phyloP scores from a whole-genome alignment of 2,797 vertebrate genomes.

The Cryptoblepharus egeriae region DNA sequence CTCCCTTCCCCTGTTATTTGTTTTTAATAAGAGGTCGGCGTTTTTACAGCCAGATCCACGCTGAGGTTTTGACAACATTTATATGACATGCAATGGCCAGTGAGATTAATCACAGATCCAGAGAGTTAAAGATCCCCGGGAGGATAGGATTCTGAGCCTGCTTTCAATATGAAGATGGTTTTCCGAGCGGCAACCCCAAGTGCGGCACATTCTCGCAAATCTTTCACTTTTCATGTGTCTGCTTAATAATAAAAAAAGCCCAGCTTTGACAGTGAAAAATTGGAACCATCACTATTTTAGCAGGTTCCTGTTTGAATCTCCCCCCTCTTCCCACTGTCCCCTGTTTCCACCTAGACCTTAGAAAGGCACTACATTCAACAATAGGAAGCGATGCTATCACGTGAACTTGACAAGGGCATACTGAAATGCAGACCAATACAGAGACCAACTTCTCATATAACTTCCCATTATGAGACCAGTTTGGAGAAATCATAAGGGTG shows the following conservation, averaged over 20 bases:
- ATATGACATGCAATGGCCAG: constrained; percentile 28
- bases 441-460: constrained; percentile 24
- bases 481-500: no score
- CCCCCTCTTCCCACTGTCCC: not conserved
- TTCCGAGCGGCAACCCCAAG: constrained; percentile 41
- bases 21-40: constrained; percentile 43
- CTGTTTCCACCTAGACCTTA: constrained; percentile 41
- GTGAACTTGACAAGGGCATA: constrained; percentile 50
- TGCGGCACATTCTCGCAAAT: constrained; percentile 45
- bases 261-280: constrained; percentile 65
- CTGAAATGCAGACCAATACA: constrained; percentile 26
- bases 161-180: constrained; percentile 34
- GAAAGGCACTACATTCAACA: not conserved
- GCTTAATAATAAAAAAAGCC: constrained; percentile 39
- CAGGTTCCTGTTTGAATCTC: constrained; percentile 23
- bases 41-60: constrained; percentile 48
- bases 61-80: constrained; percentile 52
- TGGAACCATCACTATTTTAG: constrained; percentile 40
- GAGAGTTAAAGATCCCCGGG: constrained; percentile 42
- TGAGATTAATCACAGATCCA: constrained; percentile 55
- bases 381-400: constrained; percentile 32
- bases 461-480: constrained; percentile 28
- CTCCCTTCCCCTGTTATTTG: constrained; percentile 22
- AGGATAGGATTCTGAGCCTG: constrained; percentile 33
- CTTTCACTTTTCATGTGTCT: constrained; percentile 40